phyloP scores from a whole-genome alignment of 2,113 vertebrate species.

The Prochilodus magdalenae region DNA sequence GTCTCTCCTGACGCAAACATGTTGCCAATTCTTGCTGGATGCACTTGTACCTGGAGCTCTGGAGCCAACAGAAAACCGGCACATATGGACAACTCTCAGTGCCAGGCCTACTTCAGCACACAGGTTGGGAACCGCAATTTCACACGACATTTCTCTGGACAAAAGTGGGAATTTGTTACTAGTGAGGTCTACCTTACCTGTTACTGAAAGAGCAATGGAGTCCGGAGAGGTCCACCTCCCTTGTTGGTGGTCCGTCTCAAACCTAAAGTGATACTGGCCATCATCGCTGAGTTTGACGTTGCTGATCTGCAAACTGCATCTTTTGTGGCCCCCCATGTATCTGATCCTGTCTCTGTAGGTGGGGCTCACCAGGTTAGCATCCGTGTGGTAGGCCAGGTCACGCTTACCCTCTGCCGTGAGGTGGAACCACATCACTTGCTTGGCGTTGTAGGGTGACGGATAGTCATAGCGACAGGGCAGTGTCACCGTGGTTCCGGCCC shows the following conservation, averaged over 20 bases:
- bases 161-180: not conserved
- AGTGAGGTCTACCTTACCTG: slow-evolving; percentile 59
- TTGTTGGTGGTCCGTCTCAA: slow-evolving; percentile 75
- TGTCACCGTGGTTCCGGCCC: slow-evolving; percentile 76
- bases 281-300: slow-evolving; percentile 73
- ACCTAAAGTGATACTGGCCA: slow-evolving; percentile 79
- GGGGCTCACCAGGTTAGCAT: slow-evolving; percentile 69
- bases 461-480: slow-evolving; percentile 78
- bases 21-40: slow-evolving; percentile 70
- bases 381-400: slow-evolving; percentile 73
- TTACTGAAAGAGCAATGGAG: slow-evolving; percentile 72
- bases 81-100: not conserved
- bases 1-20: slow-evolving; percentile 77
- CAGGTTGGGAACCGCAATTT: too few species aligned
- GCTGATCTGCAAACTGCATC: slow-evolving; percentile 70
- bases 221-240: slow-evolving; percentile 79
- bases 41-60: slow-evolving; percentile 78
- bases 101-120: not conserved
- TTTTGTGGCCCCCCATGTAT: slow-evolving; percentile 67
- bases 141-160: not conserved
- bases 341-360: slow-evolving; percentile 69
- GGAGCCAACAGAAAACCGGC: slow-evolving; percentile 23
- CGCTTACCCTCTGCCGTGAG: slow-evolving; percentile 71
- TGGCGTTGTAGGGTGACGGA: slow-evolving; percentile 75
- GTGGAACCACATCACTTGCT: slow-evolving; percentile 78